Conservation (phyloP, 2,888 invertebrate species). For the Disparrhopalites patrizii region DNA sequence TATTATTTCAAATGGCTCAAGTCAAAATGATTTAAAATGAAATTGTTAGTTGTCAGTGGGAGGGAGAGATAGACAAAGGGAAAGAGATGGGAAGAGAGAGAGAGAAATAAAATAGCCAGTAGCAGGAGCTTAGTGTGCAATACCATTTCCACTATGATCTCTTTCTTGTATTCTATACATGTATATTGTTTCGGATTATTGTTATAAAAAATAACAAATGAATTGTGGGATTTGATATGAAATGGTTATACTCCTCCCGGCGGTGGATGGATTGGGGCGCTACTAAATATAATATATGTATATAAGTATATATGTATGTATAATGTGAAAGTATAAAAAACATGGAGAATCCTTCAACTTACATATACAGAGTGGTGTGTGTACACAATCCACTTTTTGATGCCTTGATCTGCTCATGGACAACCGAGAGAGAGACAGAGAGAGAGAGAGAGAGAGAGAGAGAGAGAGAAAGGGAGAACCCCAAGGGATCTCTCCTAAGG, state of each 20-base stretch:
- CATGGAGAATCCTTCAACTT: too few species aligned
- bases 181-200: background rate
- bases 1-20: too few species aligned
- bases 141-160: too few species aligned
- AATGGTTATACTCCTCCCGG: too few species aligned
- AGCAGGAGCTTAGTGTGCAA: background rate
- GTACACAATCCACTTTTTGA: background rate
- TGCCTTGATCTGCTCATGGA: slow-evolving; percentile 6
- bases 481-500: slow-evolving; percentile 33
- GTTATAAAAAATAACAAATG: slow-evolving; percentile 15
- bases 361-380: too few species aligned
- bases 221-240: slow-evolving; percentile 26
- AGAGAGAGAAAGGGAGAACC: slow-evolving; percentile 15
- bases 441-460: background rate
- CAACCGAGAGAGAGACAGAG: background rate
- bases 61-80: background rate
- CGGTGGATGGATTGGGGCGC: too few species aligned
- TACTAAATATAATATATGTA: too few species aligned
- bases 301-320: too few species aligned
- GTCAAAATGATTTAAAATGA: background rate
- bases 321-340: too few species aligned
- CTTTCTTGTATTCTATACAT: background rate
- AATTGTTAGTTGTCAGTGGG: background rate
- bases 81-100: background rate
- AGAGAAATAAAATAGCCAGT: background rate